Conservation (phyloP, 2,113 vertebrate species). For the Leptocoma aspasia region DNA sequence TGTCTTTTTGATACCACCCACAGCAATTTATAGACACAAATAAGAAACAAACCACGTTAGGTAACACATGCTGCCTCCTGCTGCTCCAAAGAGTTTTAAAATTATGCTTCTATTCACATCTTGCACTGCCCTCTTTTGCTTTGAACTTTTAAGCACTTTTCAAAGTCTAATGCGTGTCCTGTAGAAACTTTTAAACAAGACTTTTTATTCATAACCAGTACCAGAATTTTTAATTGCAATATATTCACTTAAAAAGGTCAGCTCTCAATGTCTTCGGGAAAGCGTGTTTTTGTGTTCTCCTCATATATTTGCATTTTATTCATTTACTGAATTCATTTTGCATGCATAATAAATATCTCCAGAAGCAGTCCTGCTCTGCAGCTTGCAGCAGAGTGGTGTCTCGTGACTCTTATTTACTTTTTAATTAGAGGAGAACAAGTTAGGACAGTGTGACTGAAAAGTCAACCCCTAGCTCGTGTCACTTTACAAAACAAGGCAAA, state of each 20-base stretch:
- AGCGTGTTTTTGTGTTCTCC: not conserved
- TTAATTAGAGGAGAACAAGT: constrained; percentile 71
- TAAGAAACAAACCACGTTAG: not conserved
- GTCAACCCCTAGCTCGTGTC: constrained; percentile 37
- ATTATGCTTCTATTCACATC: not conserved
- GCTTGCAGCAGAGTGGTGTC: constrained; percentile 42
- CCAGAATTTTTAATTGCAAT: constrained; percentile 9
- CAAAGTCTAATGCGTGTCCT: not conserved
- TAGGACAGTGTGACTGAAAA: constrained; percentile 49
- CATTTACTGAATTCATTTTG: constrained; percentile 9
- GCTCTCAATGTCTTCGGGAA: not conserved
- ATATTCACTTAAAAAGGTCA: not conserved
- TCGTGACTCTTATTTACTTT: constrained; percentile 64
- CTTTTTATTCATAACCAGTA: not conserved
- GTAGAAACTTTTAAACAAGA: not conserved
- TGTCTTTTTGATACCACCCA: not conserved
- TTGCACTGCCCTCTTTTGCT: not conserved
- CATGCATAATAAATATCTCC: constrained; percentile 23
- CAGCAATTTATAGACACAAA: not conserved
- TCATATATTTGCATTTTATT: constrained; percentile 26
- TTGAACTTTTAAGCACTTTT: not conserved
- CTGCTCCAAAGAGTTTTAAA: not conserved
- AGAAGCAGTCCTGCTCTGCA: not conserved
- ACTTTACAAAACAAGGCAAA: constrained; percentile 34
- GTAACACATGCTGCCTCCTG: not conserved